These are phyloP conservation scores for Clarias macrocephalus DNA, from an alignment of 2,113 vertebrate species.

Conservation along the genomic window DNA sequence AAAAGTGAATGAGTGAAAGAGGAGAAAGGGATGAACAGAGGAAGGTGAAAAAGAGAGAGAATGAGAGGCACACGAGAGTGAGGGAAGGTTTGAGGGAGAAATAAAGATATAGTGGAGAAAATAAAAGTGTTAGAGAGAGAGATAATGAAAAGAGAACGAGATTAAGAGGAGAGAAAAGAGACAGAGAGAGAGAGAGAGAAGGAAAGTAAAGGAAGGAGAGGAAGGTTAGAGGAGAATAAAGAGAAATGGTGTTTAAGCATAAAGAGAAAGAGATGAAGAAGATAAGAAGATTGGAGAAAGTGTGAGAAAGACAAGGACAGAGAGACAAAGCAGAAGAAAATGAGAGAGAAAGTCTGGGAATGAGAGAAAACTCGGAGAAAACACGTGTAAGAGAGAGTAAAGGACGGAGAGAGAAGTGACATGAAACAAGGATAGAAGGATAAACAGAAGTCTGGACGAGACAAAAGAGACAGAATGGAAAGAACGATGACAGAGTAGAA, in stretches of 20 bases:
- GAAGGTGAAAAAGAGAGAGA: conserved; percentile 4
- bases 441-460: neutral
- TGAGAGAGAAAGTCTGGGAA: neutral
- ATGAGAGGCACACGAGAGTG: neutral
- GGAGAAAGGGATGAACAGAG: neutral
- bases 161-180: neutral
- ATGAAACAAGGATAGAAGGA: neutral
- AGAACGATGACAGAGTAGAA: neutral
- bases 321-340: neutral
- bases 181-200: neutral
- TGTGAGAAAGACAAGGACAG: neutral
- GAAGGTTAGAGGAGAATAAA: neutral
- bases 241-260: neutral
- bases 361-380: neutral
- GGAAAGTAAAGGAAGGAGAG: neutral
- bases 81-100: neutral
- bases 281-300: neutral
- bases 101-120: no score
- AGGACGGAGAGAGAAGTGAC: neutral
- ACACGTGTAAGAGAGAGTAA: neutral
- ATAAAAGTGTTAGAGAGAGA: neutral
- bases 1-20: conserved; percentile 41
- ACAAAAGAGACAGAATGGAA: neutral
- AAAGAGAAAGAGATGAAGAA: neutral
- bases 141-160: neutral